Base-by-base conservation (phyloP, 1,140 invertebrate species). In the Drosophila eugracilis region DNA sequence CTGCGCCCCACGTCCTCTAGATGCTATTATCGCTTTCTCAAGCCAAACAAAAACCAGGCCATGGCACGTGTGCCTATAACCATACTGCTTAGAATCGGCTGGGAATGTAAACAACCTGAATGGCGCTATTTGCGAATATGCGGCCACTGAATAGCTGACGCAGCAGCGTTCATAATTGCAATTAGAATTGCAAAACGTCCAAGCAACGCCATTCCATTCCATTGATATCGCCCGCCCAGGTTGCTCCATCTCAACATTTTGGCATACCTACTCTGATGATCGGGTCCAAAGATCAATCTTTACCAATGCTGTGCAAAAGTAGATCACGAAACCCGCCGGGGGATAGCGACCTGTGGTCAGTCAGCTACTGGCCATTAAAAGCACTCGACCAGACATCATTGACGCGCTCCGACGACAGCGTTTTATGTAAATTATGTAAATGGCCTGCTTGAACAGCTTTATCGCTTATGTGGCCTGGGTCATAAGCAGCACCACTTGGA, bases 281-380 rank as follows among this genome's bases (percentile, higher is more conserved):
- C 60, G 58, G 42, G 81, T 85, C 59, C 81, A 85, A 85, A 81
- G 81, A 76, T 48, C 81, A 75, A 57, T 45, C 70, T 60, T 59
- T 28, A 44, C 48, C 22, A 48, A 53, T 26, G 45, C 44, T 49
- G 34, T n/a, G 55, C 58, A 67, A 79, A 91, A 78, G 81, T 85
- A 37, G 79, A 72, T 52, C 80, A 84, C 30, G 19, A 21, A 34
- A 48, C 19, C 32, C 24, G 19, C 34, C 7, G 19, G 28, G 17
- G 15, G 21, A 69, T 22, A 30, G 47, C 24, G 19, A 24, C 21
- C 22, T 7, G 48, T 36, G 28, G 24, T 15, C 21, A 15, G 49
- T 22, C 21, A 54, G 52, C 22, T 70, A 48, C 47, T 69, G 65
- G 63, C 21, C 19, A 42, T 42, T 30, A 19, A 44, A 28, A 15